These are phyloP conservation scores for Halcyon senegalensis DNA, from an alignment of 2,113 vertebrate species.

Conservation along the genomic window DNA sequence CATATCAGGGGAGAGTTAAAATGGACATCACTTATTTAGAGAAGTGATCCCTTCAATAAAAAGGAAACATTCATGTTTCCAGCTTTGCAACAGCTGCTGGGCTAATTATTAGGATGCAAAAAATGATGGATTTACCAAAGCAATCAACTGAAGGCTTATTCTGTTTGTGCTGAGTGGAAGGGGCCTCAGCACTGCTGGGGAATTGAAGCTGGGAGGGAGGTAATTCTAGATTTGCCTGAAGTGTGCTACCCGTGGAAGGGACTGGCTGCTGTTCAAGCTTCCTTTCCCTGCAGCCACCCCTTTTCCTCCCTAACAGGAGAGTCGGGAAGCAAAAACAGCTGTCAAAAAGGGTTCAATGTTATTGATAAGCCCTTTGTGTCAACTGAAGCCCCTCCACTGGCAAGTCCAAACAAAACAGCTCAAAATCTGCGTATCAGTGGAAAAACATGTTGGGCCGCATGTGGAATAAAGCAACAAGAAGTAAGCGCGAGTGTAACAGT, in stretches of 20 bases:
- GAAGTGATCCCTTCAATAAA: slow-evolving; percentile 66
- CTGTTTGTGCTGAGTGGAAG: neutral
- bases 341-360: slow-evolving; percentile 59
- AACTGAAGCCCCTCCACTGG: slow-evolving; percentile 26
- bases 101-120: slow-evolving; percentile 72
- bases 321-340: slow-evolving; percentile 66
- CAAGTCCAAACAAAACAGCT: slow-evolving; percentile 69
- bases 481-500: neutral
- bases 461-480: slow-evolving; percentile 37
- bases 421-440: slow-evolving; percentile 25
- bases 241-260: slow-evolving; percentile 30
- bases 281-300: slow-evolving; percentile 25
- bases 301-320: slow-evolving; percentile 26
- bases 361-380: slow-evolving; percentile 72
- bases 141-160: slow-evolving; percentile 55
- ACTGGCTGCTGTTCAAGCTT: slow-evolving; percentile 48
- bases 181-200: neutral
- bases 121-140: slow-evolving; percentile 66
- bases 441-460: slow-evolving; percentile 35
- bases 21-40: slow-evolving; percentile 38
- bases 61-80: slow-evolving; percentile 52
- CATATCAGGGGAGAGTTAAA: slow-evolving; percentile 29
- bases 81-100: slow-evolving; percentile 57
- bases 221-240: slow-evolving; percentile 55
- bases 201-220: slow-evolving; percentile 12